Evolutionary conservation across 2,797 vertebrate genomes (phyloP).

Genomic region (Ara ararauna): DNA sequence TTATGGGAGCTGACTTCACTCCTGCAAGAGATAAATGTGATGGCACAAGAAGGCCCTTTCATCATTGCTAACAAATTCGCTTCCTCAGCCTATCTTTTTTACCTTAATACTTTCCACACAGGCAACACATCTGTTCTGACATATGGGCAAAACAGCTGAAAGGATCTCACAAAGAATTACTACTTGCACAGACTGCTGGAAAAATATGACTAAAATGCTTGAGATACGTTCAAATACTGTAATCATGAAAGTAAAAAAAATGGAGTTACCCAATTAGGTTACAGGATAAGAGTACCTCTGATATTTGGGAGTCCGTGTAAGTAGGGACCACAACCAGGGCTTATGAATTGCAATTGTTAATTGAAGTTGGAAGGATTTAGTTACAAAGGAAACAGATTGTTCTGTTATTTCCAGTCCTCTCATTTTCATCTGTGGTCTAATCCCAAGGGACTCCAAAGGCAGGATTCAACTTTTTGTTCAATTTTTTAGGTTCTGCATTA

Average conservation of each 20-base stretch:
- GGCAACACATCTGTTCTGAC: not conserved
- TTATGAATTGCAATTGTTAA: not conserved
- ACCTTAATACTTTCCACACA: not conserved
- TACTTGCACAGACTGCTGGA: not conserved
- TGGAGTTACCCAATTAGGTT: not conserved
- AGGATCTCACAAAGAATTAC: not conserved
- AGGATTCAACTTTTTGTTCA: not conserved
- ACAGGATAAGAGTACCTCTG: not conserved
- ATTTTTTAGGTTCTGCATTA: not conserved
- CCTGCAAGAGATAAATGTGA: not conserved
- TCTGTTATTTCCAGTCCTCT: slow-evolving; percentile 26
- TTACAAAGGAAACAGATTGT: not conserved
- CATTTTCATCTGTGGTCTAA: not conserved
- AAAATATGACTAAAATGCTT: not conserved
- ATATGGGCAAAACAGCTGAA: not conserved
- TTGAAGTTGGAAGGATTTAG: not conserved
- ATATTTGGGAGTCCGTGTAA: fast-evolving
- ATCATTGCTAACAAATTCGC: not conserved
- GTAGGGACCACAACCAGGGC: not conserved
- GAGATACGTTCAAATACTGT: not conserved
- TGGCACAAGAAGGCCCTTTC: not conserved
- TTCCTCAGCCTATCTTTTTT: not conserved
- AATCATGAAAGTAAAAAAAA: not conserved
- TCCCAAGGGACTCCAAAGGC: not conserved
- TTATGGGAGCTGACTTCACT: not conserved